These are phyloP conservation scores for Amiota communis DNA, from an alignment of 2,888 invertebrate species.

Conservation along the genomic window DNA sequence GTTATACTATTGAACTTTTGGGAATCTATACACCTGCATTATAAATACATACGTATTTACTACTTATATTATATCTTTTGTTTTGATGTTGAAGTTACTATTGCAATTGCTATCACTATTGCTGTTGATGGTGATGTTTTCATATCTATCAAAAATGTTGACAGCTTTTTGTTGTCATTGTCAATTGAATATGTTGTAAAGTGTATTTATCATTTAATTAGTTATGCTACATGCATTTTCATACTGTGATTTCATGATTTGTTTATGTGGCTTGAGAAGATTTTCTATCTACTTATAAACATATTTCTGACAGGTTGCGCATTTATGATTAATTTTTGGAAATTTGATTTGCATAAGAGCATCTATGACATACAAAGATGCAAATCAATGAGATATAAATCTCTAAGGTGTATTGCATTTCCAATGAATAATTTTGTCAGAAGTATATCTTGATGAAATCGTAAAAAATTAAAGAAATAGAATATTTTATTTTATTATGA, in stretches of 20 bases:
- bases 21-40: conserved; percentile 50
- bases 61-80: neutral
- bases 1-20: conserved; percentile 60
- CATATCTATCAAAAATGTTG: conserved; percentile 23
- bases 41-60: neutral
- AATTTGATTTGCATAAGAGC: too few relatives aligned
- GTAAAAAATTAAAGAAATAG: too few relatives aligned
- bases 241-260: neutral
- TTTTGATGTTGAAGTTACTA: neutral
- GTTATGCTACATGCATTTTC: conserved; percentile 39
- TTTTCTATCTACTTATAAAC: neutral
- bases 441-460: too few relatives aligned
- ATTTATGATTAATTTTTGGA: neutral
- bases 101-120: neutral
- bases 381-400: too few relatives aligned
- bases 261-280: neutral
- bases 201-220: conserved; percentile 62
- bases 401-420: too few relatives aligned
- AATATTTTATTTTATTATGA: too few relatives aligned
- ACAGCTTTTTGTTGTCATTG: conserved; percentile 20
- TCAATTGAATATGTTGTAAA: conserved; percentile 40
- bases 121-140: neutral
- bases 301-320: neutral
- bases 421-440: too few relatives aligned
- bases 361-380: too few relatives aligned